Conservation (phyloP, 2,888 invertebrate genomes). For the Tolmerus cingulatus region DNA sequence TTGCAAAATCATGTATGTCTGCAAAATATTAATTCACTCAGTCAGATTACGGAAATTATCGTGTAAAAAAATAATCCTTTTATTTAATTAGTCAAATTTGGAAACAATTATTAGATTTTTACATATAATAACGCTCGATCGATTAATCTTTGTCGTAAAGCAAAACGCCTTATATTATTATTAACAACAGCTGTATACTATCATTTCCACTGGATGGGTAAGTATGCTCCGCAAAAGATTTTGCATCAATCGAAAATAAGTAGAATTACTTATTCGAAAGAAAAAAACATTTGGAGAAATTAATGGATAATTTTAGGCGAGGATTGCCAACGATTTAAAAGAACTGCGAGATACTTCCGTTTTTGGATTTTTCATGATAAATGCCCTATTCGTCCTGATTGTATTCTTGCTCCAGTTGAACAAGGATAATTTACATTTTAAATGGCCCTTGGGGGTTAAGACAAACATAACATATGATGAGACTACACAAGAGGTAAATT, state of each 20-base stretch:
- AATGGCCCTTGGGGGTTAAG: conserved; percentile 95
- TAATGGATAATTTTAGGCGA: conserved; percentile 75
- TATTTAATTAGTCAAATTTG: no score
- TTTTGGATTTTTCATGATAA: conserved; percentile 98
- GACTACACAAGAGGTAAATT: conserved; percentile 88
- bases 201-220: not conserved
- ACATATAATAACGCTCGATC: no score
- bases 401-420: conserved; percentile 98
- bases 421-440: conserved; percentile 94
- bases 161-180: not conserved
- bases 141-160: not conserved
- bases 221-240: not conserved
- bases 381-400: conserved; percentile 97
- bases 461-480: conserved; percentile 93
- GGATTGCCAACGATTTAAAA: conserved; percentile 89
- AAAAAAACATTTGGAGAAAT: conserved; percentile 18
- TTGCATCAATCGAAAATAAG: not conserved
- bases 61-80: no score
- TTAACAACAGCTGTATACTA: not conserved
- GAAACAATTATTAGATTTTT: no score
- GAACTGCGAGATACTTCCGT: conserved; percentile 94
- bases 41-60: no score
- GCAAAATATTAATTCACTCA: no score
- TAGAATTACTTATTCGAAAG: not conserved
- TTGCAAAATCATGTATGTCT: no score